Evolutionary conservation across 2,888 invertebrate genomes (phyloP), one percentile per base, ranked within the genome.

Genomic region (Punctoribates punctum): DNA sequence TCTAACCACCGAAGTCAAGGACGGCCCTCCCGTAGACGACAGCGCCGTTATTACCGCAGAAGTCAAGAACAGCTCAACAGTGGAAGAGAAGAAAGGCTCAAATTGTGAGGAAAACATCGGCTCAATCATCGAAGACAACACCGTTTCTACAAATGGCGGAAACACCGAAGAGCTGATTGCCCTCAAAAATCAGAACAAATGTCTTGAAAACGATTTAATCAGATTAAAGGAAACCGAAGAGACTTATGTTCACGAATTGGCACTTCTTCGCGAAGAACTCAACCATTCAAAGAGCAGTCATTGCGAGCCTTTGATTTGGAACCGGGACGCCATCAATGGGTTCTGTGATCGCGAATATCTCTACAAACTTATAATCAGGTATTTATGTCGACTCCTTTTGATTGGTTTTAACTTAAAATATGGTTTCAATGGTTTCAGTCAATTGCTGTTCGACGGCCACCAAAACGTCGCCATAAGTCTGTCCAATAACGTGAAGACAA

Each of bases 361-460:
- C 1, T 76, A 76, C 20, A 72, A 73, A 73, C 60, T 76, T 5
- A 76, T 76, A 15, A 76, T 76, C 34, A 73, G 76, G 76, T 62
- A 62, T 27, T 75, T 48, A 15, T 29, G 1, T 38, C 38, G n/a
- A 27, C 29, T 75, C 20, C 27, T 60, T n/a, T 74, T 34, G 34
- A 34, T 34, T 34, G 34, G 70, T 17, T 75, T n/a, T n/a, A n/a
- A n/a, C n/a, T n/a, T n/a, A 23, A 23, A 23, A 8, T 75, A 13
- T 20, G 0, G 17, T 23, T 62, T 74, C 13, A 70, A 34, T 27
- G 11, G 13, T 15, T 23, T 60, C 83, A 99, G 99, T 82, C 99
- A 99, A 84, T 86, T 99, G 74, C 94, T 93, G 84, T 98, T 99
- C 83, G 99, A 99, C 88, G 98, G 98, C 0, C 91, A 95, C 83